A percentile compares a stretch with the other conserved stretches of the same genome.
phyloP scores from a whole-genome alignment of 2,797 vertebrate genomes.

The Margarornis squamiger region DNA sequence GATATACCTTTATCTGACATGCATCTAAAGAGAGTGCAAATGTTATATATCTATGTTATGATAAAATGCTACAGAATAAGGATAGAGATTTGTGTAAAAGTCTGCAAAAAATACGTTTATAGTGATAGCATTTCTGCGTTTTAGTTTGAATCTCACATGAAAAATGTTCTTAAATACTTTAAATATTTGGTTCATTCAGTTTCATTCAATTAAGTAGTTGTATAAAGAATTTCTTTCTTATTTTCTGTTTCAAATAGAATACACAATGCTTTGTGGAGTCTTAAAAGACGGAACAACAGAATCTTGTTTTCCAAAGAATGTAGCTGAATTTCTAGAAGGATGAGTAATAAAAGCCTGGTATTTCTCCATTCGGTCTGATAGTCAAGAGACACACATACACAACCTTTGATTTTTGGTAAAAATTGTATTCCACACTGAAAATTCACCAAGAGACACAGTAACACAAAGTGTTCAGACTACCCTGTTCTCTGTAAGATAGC shows the following conservation, averaged over 20 bases:
- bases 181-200: not conserved
- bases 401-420: not conserved
- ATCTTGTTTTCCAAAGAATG: not conserved
- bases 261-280: not conserved
- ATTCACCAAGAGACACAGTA: not conserved
- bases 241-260: not conserved
- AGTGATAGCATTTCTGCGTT: not conserved
- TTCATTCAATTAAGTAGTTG: not conserved
- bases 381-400: not conserved
- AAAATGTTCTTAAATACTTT: not conserved
- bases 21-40: not conserved
- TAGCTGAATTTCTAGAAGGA: not conserved
- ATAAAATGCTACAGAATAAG: not conserved
- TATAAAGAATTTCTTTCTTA: not conserved
- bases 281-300: not conserved
- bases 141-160: not conserved
- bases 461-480: not conserved
- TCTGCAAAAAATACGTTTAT: not conserved
- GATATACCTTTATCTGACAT: not conserved
- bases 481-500: not conserved
- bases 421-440: not conserved
- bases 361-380: not conserved
- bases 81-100: not conserved
- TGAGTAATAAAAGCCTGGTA: not conserved
- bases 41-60: fast-evolving